Evolutionary conservation across 2,113 vertebrate genomes (phyloP).

Genomic region (Ascaphus truei): DNA sequence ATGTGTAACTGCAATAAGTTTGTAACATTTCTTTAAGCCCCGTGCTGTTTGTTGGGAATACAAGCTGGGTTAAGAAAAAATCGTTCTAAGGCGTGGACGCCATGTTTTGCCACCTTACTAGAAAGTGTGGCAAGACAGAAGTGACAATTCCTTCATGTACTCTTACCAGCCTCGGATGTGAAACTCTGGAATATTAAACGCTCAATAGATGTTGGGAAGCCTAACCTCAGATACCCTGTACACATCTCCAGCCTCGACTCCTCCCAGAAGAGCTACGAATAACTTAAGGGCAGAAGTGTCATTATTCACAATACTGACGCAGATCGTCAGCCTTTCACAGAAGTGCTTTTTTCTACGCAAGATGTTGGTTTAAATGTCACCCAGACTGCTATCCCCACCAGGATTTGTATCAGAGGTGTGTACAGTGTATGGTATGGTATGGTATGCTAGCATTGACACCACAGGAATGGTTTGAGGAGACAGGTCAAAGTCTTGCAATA

Average conservation of each 20-base stretch:
- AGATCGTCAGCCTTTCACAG: slow-evolving; percentile 17
- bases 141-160: slow-evolving; percentile 47
- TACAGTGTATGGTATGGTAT: slow-evolving; percentile 65
- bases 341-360: slow-evolving; percentile 28
- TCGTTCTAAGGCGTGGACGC: slow-evolving; percentile 52
- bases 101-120: slow-evolving; percentile 48
- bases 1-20: slow-evolving; percentile 61
- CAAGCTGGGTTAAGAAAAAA: slow-evolving; percentile 26
- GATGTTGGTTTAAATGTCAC: slow-evolving; percentile 4
- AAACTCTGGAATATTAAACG: slow-evolving; percentile 55
- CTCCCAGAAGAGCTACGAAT: neutral
- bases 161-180: slow-evolving; percentile 57
- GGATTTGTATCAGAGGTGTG: slow-evolving; percentile 36
- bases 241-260: slow-evolving; percentile 25
- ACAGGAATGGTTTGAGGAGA: slow-evolving; percentile 41
- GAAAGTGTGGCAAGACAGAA: slow-evolving; percentile 48
- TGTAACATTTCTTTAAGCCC: slow-evolving; percentile 57
- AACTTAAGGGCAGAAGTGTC: neutral
- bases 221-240: slow-evolving; percentile 56
- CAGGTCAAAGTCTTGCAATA: slow-evolving; percentile 49
- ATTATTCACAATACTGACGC: slow-evolving; percentile 28
- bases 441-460: slow-evolving; percentile 38
- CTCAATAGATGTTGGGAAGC: slow-evolving; percentile 37
- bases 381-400: slow-evolving; percentile 21
- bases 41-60: slow-evolving; percentile 37